These are phyloP conservation scores for Haliclystus octoradiatus DNA, from an alignment of 30 jellyfish, hydroid and myxozoan genomes.

Conservation along the genomic window DNA sequence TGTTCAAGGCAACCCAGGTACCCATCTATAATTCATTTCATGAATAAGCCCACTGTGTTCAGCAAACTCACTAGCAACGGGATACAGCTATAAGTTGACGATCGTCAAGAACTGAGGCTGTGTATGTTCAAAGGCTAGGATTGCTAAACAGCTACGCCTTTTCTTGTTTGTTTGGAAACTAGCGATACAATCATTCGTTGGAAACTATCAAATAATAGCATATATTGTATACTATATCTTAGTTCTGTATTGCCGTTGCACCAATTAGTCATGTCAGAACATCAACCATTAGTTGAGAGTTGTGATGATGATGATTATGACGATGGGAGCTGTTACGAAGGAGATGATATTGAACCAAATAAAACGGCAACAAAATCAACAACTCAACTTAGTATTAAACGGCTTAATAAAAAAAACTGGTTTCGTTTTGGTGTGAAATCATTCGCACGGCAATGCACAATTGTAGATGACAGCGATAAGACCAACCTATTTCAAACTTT, in stretches of 20 bases:
- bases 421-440: constrained; percentile 83
- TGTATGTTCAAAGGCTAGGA: too few relatives aligned
- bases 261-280: not conserved
- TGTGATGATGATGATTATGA: not conserved
- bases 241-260: too few relatives aligned
- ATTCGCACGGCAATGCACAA: constrained; percentile 76
- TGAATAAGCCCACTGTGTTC: not conserved
- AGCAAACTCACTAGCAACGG: too few relatives aligned
- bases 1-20: not conserved
- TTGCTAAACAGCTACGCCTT: too few relatives aligned
- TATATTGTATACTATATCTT: not conserved
- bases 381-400: not conserved
- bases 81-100: too few relatives aligned
- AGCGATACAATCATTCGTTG: too few relatives aligned
- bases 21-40: not conserved
- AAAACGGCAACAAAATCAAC: not conserved
- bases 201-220: not conserved
- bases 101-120: too few relatives aligned
- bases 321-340: not conserved
- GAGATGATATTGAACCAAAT: not conserved
- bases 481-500: constrained; percentile 71
- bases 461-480: constrained; percentile 90
- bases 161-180: too few relatives aligned
- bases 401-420: constrained; percentile 66
- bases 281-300: not conserved